These are phyloP conservation scores for Lasioglossum baleicum DNA, from an alignment of 1,140 invertebrate species.

Conservation along the genomic window DNA sequence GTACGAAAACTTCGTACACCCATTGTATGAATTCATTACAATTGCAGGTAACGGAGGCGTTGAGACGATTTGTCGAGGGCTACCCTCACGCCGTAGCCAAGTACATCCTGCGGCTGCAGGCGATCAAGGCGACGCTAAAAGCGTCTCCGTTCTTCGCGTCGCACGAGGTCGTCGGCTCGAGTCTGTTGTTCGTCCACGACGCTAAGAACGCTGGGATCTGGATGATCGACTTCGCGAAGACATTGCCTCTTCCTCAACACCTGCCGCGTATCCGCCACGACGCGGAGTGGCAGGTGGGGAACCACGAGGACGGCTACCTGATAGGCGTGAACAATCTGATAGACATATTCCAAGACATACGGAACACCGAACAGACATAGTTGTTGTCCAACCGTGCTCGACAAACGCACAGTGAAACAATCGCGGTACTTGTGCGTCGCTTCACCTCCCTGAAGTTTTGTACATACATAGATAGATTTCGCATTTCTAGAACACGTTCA, in stretches of 20 bases:
- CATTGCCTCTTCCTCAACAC: conserved; percentile 88
- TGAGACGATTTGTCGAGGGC: conserved; percentile 90
- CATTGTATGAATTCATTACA: too few species aligned
- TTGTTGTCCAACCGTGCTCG: too few species aligned
- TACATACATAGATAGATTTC: conserved; percentile 25
- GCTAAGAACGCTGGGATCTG: conserved; percentile 92
- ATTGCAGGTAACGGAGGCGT: conserved; percentile 86
- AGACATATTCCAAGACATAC: conserved; percentile 85
- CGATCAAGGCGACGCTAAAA: conserved; percentile 89
- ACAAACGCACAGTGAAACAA: too few species aligned
- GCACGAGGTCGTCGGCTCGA: conserved; percentile 98
- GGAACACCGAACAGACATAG: conserved; percentile 28
- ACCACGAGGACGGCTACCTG: conserved; percentile 98
- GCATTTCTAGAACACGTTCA: neutral
- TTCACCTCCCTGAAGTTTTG: neutral
- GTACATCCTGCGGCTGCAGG: conserved; percentile 91
- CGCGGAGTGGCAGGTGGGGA: conserved; percentile 95
- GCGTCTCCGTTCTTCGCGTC: conserved; percentile 92
- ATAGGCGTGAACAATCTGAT: conserved; percentile 97
- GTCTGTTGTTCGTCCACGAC: conserved; percentile 97
- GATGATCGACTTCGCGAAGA: conserved; percentile 99
- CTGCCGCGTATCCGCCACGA: conserved; percentile 88
- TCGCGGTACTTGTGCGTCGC: neutral
- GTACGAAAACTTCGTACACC: too few species aligned
- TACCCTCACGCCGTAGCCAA: conserved; percentile 88